These are phyloP conservation scores for Uloborus plumipes DNA, from an alignment of 2,888 invertebrate genomes.

Conservation along the genomic window DNA sequence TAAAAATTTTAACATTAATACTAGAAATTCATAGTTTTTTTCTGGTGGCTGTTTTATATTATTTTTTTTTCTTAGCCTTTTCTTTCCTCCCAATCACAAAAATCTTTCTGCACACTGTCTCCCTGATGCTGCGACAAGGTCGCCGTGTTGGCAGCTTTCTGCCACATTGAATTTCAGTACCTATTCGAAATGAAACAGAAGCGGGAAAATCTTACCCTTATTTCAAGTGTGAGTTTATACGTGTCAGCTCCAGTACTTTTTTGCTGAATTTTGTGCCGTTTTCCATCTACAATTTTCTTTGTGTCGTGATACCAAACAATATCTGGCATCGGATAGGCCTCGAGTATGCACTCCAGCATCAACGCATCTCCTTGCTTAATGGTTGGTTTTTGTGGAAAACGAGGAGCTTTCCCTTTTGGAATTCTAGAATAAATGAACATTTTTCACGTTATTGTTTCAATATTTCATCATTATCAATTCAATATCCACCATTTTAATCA, in stretches of 20 bases:
- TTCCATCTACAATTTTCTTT: conserved; percentile 85
- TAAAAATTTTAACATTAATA: too few species aligned
- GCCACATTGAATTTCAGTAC: too few species aligned
- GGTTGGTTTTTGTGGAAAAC: conserved; percentile 96
- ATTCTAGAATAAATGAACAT: conserved; percentile 75
- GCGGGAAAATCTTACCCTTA: conserved; percentile 75
- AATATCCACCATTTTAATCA: too few species aligned
- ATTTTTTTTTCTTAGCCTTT: too few species aligned
- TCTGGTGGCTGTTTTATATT: too few species aligned
- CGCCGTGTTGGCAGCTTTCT: too few species aligned
- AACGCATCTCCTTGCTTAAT: conserved; percentile 90
- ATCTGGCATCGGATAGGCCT: conserved; percentile 94
- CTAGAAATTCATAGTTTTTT: too few species aligned
- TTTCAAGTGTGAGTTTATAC: conserved; percentile 91
- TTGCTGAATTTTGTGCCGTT: conserved; percentile 90
- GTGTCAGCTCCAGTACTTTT: conserved; percentile 91
- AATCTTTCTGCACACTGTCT: too few species aligned
- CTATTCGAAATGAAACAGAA: too few species aligned
- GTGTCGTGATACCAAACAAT: conserved; percentile 96
- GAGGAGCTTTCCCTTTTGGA: conserved; percentile 94
- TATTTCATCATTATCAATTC: too few species aligned
- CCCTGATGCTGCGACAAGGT: too few species aligned
- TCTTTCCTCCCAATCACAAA: too few species aligned
- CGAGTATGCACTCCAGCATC: conserved; percentile 95
- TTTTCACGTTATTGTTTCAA: not conserved